Conservation (phyloP, 2,888 invertebrate species). For the Eristalis arbustorum region DNA sequence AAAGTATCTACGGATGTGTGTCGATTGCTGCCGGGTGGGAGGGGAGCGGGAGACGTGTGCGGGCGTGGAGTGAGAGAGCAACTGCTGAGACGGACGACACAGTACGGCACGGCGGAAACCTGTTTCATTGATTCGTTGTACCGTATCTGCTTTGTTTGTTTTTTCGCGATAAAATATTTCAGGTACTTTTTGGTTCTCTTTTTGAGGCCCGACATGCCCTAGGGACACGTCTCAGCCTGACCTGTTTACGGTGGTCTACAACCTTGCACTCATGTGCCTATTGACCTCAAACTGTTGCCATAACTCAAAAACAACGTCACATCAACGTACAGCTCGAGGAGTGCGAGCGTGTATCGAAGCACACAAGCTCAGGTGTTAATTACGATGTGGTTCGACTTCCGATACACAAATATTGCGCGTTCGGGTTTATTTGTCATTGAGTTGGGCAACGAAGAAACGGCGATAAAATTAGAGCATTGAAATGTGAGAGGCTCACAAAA, state of each 20-base stretch:
- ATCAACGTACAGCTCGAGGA: neutral
- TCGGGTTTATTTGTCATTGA: constrained; percentile 41
- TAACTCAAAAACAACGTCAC: constrained; percentile 6
- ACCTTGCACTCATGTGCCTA: constrained; percentile 34
- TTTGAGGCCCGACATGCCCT: constrained; percentile 1
- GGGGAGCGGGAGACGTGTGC: neutral
- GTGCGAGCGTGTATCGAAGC: neutral
- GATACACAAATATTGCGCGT: constrained; percentile 27
- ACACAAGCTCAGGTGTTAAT: constrained; percentile 21
- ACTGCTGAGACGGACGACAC: neutral
- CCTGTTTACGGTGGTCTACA: constrained; percentile 27
- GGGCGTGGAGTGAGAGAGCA: neutral
- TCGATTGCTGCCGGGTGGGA: neutral
- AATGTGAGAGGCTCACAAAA: neutral
- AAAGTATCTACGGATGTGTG: constrained; percentile 6
- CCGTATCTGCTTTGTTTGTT: neutral
- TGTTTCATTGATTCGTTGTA: neutral
- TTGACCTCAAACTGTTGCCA: constrained; percentile 27
- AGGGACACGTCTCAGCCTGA: constrained; percentile 27
- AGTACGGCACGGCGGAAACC: neutral
- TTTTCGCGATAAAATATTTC: constrained; percentile 15
- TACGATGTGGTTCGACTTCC: constrained; percentile 28
- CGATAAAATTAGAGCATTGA: constrained; percentile 36
- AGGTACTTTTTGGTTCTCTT: neutral
- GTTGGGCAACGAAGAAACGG: constrained; percentile 18